Percentiles rank a stretch among this genome's conserved stretches.
Evolutionary conservation across 2,797 vertebrate species (phyloP).

Genomic region (Australoheros facetus): DNA sequence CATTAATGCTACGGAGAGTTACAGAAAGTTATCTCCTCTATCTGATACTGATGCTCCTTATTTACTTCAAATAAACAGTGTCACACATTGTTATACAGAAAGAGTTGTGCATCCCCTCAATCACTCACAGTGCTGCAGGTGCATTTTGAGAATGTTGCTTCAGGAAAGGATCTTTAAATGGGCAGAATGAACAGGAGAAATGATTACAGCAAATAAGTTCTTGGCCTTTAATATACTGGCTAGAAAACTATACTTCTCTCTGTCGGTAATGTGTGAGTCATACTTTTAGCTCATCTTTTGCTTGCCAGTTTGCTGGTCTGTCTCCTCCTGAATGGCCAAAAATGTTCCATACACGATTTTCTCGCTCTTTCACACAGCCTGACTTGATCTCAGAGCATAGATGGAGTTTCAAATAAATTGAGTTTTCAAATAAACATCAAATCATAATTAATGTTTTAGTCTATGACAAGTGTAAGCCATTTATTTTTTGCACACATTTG

Average conservation of each 20-base stretch:
- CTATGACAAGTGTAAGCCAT: no score
- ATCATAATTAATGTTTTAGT: no score
- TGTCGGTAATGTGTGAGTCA: background rate
- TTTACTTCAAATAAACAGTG: background rate
- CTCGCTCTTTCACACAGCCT: background rate
- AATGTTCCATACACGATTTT: background rate
- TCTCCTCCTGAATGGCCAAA: background rate
- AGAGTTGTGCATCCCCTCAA: background rate
- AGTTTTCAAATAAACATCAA: no score
- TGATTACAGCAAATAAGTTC: background rate
- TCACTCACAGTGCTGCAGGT: background rate
- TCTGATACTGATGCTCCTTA: background rate
- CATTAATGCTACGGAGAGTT: background rate
- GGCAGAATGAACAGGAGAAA: background rate
- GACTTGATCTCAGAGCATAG: background rate
- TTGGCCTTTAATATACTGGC: background rate
- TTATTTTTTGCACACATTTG: no score
- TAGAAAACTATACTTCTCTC: background rate
- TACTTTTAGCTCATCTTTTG: no score
- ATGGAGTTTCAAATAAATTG: background rate
- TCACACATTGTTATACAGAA: background rate
- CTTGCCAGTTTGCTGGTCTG: background rate
- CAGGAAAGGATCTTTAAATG: background rate
- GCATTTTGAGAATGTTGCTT: background rate
- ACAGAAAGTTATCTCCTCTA: background rate